Evolutionary conservation across 2,888 invertebrate species (phyloP).

Genomic region (Nomada ruficornis): DNA sequence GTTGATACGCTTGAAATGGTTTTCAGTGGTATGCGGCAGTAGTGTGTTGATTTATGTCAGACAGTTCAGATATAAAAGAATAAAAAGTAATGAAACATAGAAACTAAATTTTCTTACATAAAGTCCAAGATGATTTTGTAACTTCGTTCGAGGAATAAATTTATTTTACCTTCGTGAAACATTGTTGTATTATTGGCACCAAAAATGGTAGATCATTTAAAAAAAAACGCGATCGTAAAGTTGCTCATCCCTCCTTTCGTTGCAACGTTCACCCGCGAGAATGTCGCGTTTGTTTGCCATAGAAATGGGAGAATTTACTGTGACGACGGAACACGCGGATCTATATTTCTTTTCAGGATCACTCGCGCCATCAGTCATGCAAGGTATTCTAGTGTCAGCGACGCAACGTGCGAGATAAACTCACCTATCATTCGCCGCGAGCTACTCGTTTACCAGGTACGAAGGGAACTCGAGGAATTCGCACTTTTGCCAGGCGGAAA

Average conservation of each 20-base stretch:
- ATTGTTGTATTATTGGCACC: too few species aligned
- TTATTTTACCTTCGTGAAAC: too few species aligned
- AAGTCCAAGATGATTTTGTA: too few species aligned
- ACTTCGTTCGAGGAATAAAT: too few species aligned
- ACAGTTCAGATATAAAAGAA: too few species aligned
- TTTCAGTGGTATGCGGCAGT: too few species aligned
- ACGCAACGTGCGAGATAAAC: slow-evolving; percentile 50
- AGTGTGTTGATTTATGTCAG: too few species aligned
- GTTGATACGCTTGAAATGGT: too few species aligned
- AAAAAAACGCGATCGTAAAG: background rate
- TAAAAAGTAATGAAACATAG: too few species aligned
- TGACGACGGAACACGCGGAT: slow-evolving; percentile 24
- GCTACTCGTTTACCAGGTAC: slow-evolving; percentile 44
- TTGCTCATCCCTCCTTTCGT: background rate
- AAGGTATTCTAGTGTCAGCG: slow-evolving; percentile 46
- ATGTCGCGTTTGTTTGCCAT: slow-evolving; percentile 13
- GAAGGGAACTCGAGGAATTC: slow-evolving; percentile 45
- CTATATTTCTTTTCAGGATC: slow-evolving; percentile 49
- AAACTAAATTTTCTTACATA: too few species aligned
- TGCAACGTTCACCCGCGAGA: background rate
- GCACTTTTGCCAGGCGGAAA: slow-evolving; percentile 35
- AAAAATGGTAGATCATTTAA: too few species aligned
- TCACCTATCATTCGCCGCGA: slow-evolving; percentile 51
- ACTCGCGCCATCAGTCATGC: slow-evolving; percentile 51
- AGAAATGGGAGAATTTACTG: slow-evolving; percentile 43